Base-by-base conservation (phyloP, 2,113 vertebrate species). In the Rhynchomys soricoides region DNA sequence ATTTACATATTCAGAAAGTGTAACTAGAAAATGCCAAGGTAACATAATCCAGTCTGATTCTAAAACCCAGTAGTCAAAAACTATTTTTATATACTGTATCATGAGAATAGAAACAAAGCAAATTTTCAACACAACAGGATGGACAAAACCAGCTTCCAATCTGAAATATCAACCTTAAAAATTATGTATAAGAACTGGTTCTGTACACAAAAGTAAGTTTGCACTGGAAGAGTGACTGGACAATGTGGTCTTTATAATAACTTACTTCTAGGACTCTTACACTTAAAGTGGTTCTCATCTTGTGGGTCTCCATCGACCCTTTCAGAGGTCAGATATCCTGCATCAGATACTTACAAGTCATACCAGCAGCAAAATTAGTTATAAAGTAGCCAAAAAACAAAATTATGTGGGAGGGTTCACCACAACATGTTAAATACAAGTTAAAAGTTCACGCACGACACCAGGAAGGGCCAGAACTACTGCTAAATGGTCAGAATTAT, bases 71-170 rank as follows among this genome's bases (percentile, higher is more conserved):
- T 19, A 93, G 70, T 82, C 74, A 95, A 81, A 96, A 81, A 96
- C n/a, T 81, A 93, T 55, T 96, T 64, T 85, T 29, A 77, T 34
- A 71, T 74, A 92, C 50, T 29, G 16, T 57, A 81, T 19, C 37
- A 31, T 96, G 64, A 48, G 57, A 92, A 62, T 90, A 40, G 82
- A 97, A 95, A 95, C 71, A 94, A 96, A 68, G 29, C 48, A 93
- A 68, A 5, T 66, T 95, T 96, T 89, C 88, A 96, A 94, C 26
- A 71, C 50, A 90, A 96, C 85, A 93, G 86, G 89, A 91, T 43
- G 66, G 52, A 50, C 64, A 94, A 71, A 45, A 86, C 86, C 59
- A 89, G 52, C 21, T 90, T 91, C 71, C 45, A 82, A 81, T 48
- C 15, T 75, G 45, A 71, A 86, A 89, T 17, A 90, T 86, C 55